Base-by-base conservation (phyloP, 1,140 invertebrate species). In the Eumaeus atala region DNA sequence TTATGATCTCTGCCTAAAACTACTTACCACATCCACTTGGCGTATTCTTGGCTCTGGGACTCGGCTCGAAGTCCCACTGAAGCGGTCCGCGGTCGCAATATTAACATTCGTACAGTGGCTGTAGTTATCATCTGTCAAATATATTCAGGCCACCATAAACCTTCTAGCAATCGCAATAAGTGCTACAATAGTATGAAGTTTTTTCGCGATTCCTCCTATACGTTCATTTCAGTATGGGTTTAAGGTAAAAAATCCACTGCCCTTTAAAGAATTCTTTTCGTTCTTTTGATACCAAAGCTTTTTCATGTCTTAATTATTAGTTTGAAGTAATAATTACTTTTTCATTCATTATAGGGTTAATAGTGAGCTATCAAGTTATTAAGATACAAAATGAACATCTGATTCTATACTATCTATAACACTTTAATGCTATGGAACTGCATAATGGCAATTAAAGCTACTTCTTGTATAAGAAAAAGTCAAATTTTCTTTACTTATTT, bases 31-130 rank as follows among this genome's bases (percentile, higher is more conserved):
- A 48, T 72, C 66, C 62, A 53, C 14, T 42, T 17, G 33, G 21
- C 9, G 3, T 33, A 28, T 59, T 68, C 47, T 9, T 56, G 56
- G 4, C n/a, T 72, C 56, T 8, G 6, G n/a, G 66, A 51, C 52
- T 40, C 61, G 48, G 63, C 66, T 70, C 72, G 67, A 65, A 74
- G 76, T 78, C 70, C 66, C 71, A 66, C 67, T 70, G 71, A 72
- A 74, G 74, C 73, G 74, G 67, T 67, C 70, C 73, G 71, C 68
- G 71, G 77, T 74, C 68, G 74, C 77, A 70, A 81, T 81, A 84
- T 82, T 81, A 82, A 84, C 77, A 82, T 79, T 82, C 65, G 74
- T 75, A 80, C 68, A 62, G 58, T 54, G 52, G 44, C 52, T 56
- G 37, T 59, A 65, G 61, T 72, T 68, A 67, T 67, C 64, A 60